Percentiles rank a stretch among this genome's conserved stretches.
Evolutionary conservation across 2,113 vertebrate species (phyloP).

Genomic region (Gila orcuttii): DNA sequence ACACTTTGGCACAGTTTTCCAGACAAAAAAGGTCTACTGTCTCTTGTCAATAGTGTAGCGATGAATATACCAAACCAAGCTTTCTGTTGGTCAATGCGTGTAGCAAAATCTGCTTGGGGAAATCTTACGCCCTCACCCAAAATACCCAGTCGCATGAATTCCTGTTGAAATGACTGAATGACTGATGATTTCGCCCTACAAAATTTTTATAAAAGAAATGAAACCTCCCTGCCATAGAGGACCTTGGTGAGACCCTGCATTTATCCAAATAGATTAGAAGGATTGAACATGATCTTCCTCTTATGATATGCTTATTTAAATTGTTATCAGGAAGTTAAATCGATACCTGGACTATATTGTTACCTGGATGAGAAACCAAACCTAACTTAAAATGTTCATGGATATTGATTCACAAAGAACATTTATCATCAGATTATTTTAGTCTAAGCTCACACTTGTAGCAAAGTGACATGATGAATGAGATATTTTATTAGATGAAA

Average conservation of each 20-base stretch:
- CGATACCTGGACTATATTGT: background rate
- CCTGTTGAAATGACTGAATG: background rate
- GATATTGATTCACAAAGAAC: slow-evolving; percentile 27
- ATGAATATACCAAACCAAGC: too few species aligned
- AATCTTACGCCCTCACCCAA: background rate
- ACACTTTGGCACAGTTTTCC: too few species aligned
- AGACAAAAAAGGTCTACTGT: background rate
- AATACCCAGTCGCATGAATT: background rate
- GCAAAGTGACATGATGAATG: slow-evolving; percentile 33
- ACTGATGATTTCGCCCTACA: background rate
- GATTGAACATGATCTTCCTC: slow-evolving; percentile 5
- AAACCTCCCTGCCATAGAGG: background rate
- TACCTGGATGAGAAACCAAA: slow-evolving; percentile 8
- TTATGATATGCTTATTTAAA: background rate
- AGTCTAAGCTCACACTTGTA: slow-evolving; percentile 20
- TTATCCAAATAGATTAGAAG: background rate
- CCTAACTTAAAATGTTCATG: background rate
- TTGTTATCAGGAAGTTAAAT: slow-evolving; percentile 9
- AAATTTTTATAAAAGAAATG: too few species aligned
- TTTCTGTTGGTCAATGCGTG: background rate
- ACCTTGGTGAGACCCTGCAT: background rate
- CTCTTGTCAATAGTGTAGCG: background rate
- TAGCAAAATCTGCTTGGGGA: background rate
- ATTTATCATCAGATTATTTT: slow-evolving; percentile 44
- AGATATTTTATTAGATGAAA: slow-evolving; percentile 12